Evolutionary conservation across 2,888 invertebrate species (phyloP), one percentile per base, ranked within the genome.

Genomic region (Euclidia mi): DNA sequence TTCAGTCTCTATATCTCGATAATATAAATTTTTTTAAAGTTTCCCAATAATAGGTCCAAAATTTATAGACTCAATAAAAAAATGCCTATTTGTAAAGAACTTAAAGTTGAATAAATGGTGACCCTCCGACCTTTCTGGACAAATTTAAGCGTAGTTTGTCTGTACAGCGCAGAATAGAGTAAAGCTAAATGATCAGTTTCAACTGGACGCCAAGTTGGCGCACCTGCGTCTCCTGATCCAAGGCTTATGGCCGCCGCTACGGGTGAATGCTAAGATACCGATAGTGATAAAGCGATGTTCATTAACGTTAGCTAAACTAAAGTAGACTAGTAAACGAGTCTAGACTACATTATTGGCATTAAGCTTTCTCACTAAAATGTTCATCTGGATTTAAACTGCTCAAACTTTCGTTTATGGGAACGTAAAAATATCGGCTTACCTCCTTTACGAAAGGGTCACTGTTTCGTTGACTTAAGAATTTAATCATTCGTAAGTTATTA

Each of bases 221-320:
- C 88, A 89, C 89, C 88, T 88, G 89, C 78, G 87, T 76, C 84
- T 71, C 77, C 72, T 86, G 85, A 87, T 87, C 84, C 87, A 75
- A n/a, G 85, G 82, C 84, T 84, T 83, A 84, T 63, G 71, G 75
- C 71, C 74, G 81, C 81, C 78, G 71, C 78, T 84, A 71, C 76
- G 76, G 85, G 84, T 71, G 68, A 73, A 85, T 71, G 82, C 81
- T 81, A 81, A 88, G 68, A 65, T 45, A 81, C 78, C 84, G 84
- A 85, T 87, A 79, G 82, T 86, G 86, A 88, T 88, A 87, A 86
- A 90, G 82, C 81, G 78, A 73, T 74, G 69, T 62, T 82, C 84
- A 88, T 91, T 91, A 87, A 79, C 81, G 80, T 78, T 65, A 77
- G 69, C 69, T 69, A 79, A 81, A 81, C 84, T 83, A 81, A 79